Percentiles rank a stretch among this genome's conserved stretches.
Evolutionary conservation across 2,797 vertebrate species (phyloP).

Genomic region (Anabas testudineus): DNA sequence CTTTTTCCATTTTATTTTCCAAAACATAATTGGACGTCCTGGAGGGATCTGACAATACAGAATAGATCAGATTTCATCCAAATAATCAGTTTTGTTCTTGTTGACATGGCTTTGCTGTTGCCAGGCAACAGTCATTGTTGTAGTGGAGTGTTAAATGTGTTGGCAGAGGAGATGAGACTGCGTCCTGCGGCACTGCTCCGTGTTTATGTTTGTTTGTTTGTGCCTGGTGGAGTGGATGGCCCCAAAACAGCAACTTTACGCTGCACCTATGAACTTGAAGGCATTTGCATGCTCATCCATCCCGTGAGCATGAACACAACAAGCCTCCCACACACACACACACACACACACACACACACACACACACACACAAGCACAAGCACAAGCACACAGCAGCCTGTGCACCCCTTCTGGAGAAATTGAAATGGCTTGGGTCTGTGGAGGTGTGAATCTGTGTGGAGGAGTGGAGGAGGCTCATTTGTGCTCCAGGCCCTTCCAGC

Average conservation of each 20-base stretch:
- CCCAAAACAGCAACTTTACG: slow-evolving; percentile 34
- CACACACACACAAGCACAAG: slow-evolving; percentile 22
- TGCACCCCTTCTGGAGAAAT: slow-evolving; percentile 36
- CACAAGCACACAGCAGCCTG: slow-evolving; percentile 12
- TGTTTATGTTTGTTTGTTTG: slow-evolving; percentile 55
- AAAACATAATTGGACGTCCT: slow-evolving; percentile 7
- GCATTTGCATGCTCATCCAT: slow-evolving; percentile 32
- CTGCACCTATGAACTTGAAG: slow-evolving; percentile 42
- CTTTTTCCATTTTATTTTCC: slow-evolving; percentile 3
- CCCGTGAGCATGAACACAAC: slow-evolving; percentile 37
- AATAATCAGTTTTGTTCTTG: slow-evolving; percentile 24
- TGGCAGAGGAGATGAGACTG: slow-evolving; percentile 30
- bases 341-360: slow-evolving; percentile 25
- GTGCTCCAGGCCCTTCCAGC: slow-evolving; percentile 65
- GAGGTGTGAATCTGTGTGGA: slow-evolving; percentile 59
- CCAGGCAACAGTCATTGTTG: slow-evolving; percentile 65
- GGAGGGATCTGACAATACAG: slow-evolving; percentile 4
- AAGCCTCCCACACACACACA: slow-evolving; percentile 39
- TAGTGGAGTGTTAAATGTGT: slow-evolving; percentile 43
- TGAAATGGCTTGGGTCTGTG: slow-evolving; percentile 45
- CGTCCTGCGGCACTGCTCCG: slow-evolving; percentile 43
- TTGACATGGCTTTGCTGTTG: slow-evolving; percentile 57
- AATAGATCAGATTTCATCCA: slow-evolving; percentile 16
- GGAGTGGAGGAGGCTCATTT: slow-evolving; percentile 68
- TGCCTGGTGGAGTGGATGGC: slow-evolving; percentile 22